phyloP scores from a whole-genome alignment of 1,140 invertebrate species.

The Drosophila nikananu region DNA sequence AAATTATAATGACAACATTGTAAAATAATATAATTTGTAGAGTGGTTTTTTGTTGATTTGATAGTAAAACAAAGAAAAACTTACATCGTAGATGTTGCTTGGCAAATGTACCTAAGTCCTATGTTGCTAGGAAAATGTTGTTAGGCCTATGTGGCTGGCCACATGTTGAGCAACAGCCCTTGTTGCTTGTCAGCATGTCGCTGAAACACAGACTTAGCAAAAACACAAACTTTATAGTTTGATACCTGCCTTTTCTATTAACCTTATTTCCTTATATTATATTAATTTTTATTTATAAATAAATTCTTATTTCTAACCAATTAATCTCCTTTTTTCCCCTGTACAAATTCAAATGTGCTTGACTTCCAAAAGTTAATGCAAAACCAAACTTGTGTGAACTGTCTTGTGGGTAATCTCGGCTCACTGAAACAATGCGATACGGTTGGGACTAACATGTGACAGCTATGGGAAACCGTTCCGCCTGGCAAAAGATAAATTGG shows the following conservation, averaged over 20 bases:
- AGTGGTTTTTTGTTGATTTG: not conserved
- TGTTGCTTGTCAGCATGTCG: not conserved
- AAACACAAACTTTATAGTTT: not conserved
- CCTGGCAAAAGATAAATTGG: slow-evolving; percentile 32
- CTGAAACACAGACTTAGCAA: not conserved
- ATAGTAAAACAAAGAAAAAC: not conserved
- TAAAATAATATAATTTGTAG: not conserved
- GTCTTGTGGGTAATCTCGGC: slow-evolving; percentile 29
- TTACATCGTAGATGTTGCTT: not conserved
- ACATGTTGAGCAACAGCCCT: not conserved
- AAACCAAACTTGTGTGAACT: slow-evolving; percentile 36
- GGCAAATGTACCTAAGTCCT: not conserved
- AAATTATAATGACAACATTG: not conserved
- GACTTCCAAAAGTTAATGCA: slow-evolving; percentile 29
- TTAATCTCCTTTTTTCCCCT: not conserved
- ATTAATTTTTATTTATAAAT: not conserved
- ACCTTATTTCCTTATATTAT: not conserved
- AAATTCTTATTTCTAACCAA: not conserved
- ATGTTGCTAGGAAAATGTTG: not conserved
- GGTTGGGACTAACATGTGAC: slow-evolving; percentile 22
- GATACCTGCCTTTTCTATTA: too few species aligned
- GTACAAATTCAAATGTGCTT: not conserved
- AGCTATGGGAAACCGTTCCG: slow-evolving; percentile 18
- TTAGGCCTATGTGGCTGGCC: not conserved
- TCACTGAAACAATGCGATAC: slow-evolving; percentile 33